Percentiles rank a stretch among this genome's conserved stretches.
These are phyloP conservation scores for Ectropis crepuscularia DNA, from an alignment of 2,888 invertebrate genomes.

Conservation along the genomic window DNA sequence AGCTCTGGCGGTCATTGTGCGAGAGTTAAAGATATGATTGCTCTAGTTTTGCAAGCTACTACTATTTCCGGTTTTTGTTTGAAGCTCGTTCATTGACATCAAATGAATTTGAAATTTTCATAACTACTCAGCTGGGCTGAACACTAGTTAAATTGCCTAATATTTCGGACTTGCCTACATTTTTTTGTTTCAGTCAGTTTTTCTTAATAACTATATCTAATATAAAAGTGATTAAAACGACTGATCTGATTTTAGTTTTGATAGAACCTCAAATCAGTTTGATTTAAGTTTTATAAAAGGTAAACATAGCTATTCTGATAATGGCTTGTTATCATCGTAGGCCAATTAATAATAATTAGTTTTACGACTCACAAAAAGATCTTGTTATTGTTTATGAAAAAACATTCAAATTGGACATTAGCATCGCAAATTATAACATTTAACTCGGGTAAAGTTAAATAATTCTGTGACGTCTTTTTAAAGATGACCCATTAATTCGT, in stretches of 20 bases:
- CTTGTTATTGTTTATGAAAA: conserved; percentile 53
- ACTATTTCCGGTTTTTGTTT: conserved; percentile 20
- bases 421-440: conserved; percentile 38
- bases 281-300: not conserved
- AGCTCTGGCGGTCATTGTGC: conserved; percentile 22
- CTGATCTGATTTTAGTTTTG: too few relatives aligned
- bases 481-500: conserved; percentile 31
- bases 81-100: too few relatives aligned
- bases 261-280: not conserved
- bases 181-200: too few relatives aligned
- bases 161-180: too few relatives aligned
- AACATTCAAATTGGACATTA: conserved; percentile 21
- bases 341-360: conserved; percentile 18
- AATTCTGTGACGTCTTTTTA: conserved; percentile 58
- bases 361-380: conserved; percentile 27
- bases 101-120: too few relatives aligned
- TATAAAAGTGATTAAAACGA: too few relatives aligned
- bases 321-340: conserved; percentile 8
- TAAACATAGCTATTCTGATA: conserved; percentile 26
- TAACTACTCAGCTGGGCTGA: too few relatives aligned
- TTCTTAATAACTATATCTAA: too few relatives aligned
- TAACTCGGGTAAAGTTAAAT: conserved; percentile 33
- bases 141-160: not conserved
- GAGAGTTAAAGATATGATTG: conserved; percentile 36
- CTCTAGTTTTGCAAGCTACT: conserved; percentile 19